Conservation (phyloP, 23 tunicate genomes). For the Phallusia fumigata region DNA sequence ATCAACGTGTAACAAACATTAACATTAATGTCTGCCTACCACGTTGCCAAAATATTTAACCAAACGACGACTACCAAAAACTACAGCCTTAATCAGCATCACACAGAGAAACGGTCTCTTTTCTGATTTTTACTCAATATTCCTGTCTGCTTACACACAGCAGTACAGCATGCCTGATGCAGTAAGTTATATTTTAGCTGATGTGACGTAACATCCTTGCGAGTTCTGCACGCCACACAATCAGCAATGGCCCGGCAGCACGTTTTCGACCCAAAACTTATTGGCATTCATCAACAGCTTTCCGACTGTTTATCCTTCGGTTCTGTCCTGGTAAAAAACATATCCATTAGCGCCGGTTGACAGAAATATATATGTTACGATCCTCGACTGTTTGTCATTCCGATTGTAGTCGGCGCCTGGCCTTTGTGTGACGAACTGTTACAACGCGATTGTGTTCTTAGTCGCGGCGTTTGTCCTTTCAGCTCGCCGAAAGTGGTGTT, state of each 20-base stretch:
- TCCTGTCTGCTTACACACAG: too few species aligned
- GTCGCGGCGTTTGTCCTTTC: background rate
- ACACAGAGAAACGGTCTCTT: too few species aligned
- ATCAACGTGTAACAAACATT: too few species aligned
- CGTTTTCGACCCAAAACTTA: background rate
- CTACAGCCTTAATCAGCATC: background rate
- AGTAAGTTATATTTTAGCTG: background rate
- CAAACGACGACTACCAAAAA: too few species aligned
- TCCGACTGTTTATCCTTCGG: background rate
- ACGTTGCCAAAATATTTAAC: too few species aligned
- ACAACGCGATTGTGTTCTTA: slow-evolving; percentile 1
- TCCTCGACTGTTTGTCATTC: background rate
- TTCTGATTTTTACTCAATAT: too few species aligned
- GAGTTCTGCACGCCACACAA: background rate
- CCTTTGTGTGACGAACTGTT: background rate
- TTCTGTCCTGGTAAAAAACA: background rate
- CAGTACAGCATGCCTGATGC: too few species aligned
- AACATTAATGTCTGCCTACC: too few species aligned
- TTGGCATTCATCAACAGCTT: background rate
- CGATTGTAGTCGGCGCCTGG: background rate
- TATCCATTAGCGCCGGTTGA: slow-evolving; percentile 1
- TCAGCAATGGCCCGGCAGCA: background rate
- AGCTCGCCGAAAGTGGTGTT: background rate
- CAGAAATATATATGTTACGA: background rate
- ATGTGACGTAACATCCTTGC: background rate